Percentiles rank a stretch among this genome's conserved stretches.
These are phyloP conservation scores for Labroides dimidiatus DNA, from an alignment of 2,797 vertebrate species.

Conservation along the genomic window DNA sequence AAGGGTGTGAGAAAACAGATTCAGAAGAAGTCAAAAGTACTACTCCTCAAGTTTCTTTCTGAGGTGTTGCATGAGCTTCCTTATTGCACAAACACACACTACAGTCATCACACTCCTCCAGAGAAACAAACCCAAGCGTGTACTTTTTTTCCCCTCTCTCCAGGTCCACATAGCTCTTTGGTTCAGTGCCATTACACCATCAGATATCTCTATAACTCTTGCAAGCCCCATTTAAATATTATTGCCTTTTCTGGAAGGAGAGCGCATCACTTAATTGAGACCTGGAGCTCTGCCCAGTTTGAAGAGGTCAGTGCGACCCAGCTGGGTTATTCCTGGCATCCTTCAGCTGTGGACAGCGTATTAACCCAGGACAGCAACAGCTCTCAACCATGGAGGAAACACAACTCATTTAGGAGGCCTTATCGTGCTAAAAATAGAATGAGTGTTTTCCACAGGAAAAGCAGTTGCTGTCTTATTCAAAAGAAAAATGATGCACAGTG, in stretches of 20 bases:
- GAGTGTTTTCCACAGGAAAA: conserved; percentile 50
- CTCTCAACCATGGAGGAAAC: conserved; percentile 52
- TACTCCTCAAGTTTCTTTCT: conserved; percentile 15
- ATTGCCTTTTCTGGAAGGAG: conserved; percentile 74
- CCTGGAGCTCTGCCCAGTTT: conserved; percentile 71
- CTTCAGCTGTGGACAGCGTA: conserved; percentile 49
- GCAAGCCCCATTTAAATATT: conserved; percentile 64
- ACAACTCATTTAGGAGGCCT: conserved; percentile 51
- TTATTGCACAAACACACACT: conserved; percentile 29
- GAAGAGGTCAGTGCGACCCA: conserved; percentile 73
- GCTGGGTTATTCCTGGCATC: conserved; percentile 72
- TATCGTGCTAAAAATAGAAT: conserved; percentile 50
- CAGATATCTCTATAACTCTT: conserved; percentile 47
- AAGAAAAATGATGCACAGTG: conserved; percentile 36
- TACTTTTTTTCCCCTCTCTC: background rate
- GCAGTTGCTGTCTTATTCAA: conserved; percentile 25
- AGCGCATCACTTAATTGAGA: conserved; percentile 73
- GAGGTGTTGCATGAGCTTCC: conserved; percentile 8
- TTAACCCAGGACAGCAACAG: conserved; percentile 55
- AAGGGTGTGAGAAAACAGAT: conserved; percentile 17
- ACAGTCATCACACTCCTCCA: conserved; percentile 15
- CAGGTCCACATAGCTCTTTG: conserved; percentile 10
- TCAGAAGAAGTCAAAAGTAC: conserved; percentile 16
- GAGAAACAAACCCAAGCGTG: conserved; percentile 8
- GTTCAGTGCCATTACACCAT: conserved; percentile 28